Evolutionary conservation across 2,888 invertebrate species (phyloP), one percentile per base, ranked within the genome.

Genomic region (Cecidostiba fungosa): DNA sequence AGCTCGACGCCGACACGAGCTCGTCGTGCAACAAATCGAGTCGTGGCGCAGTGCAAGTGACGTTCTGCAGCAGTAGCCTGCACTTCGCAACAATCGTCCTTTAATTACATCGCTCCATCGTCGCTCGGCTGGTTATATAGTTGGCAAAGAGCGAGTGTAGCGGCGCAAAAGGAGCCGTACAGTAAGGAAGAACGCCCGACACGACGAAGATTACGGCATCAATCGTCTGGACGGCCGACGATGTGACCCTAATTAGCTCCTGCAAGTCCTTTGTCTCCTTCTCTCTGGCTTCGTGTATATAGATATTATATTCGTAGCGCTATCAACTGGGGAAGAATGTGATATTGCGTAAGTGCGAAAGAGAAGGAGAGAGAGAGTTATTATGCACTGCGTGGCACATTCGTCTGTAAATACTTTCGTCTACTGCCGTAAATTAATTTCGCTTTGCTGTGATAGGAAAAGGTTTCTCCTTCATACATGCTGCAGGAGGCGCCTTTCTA

Each of bases 381-480:
- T 72, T 72, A 72, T 39, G 72, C 62, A n/a, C n/a, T n/a, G n/a
- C n/a, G 26, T 16, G 26, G n/a, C 62, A 39, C 59, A 12, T 36
- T 62, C 29, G n/a, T 59, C 70, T 19, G 72, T n/a, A 23, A 23
- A 66, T 14, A 29, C 14, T 26, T 0, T 66, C 14, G 29, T 29
- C 3, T 29, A 29, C 50, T 70, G 32, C 32, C 29, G n/a, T 79
- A 62, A 62, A 81, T 81, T 81, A 74, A 47, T 66, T 81, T 74
- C 26, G 73, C 62, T 32, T 39, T 62, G 47, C 39, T 43, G 5
- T 26, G n/a, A 23, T 12, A 12, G 32, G 47, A 69, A 79, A 70
- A 79, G 69, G 23, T 47, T 79, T 79, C 79, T 29, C 32, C n/a
- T 66, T 29, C 26, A n/a, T 23, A 26, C 3, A 32, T 32, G 23